Base-by-base conservation (phyloP, 2,888 invertebrate species). In the Sericinus montela region DNA sequence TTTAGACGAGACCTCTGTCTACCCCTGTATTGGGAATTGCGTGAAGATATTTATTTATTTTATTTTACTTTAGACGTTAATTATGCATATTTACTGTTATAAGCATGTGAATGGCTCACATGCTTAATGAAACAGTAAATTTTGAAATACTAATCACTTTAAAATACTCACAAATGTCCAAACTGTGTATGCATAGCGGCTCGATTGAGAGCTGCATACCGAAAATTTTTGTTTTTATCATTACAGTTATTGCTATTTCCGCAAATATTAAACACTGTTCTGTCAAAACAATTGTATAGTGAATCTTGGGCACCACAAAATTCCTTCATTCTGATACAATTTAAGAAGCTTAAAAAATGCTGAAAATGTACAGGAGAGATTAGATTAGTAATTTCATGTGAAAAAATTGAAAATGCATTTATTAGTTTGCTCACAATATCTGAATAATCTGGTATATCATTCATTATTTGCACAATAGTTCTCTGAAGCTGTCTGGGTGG, bases 261-360 rank as follows among this genome's bases (percentile, higher is more conserved):
- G 1, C 72, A 59, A 16, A 76, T 69, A 41, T 70, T 81, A 45
- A 80, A 79, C 29, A 87, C 72, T 58, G 91, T 90, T 63, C 93
- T 90, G 75, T 97, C 95, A 75, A 97, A 95, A 76, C 94, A 96
- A 75, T 95, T 94, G 81, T 92, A 94, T 45, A 94, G 89, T 67
- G 93, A 96, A 65, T 94, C 95, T 67, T 94, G 89, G 5, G 93
- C 95, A 25, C 93, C 96, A 65, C 95, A 95, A 69, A 94, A 97
- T 74, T 98, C 98, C 62, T 94, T 94, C 35, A 96, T 92, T 15
- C 98, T 90, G 53, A 98, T 82, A 68, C 94, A 95, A 79, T 98
- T 98, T 69, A 98, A 85, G 72, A 96, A 98, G 66, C 95, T 96
- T 34, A 98, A 89, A 70, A 95, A 98, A 85, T 98, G 96, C 95